A percentile compares a stretch with the other conserved stretches of the same genome.
Evolutionary conservation across 2,113 vertebrate genomes (phyloP).

Genomic region (Cebus imitator): DNA sequence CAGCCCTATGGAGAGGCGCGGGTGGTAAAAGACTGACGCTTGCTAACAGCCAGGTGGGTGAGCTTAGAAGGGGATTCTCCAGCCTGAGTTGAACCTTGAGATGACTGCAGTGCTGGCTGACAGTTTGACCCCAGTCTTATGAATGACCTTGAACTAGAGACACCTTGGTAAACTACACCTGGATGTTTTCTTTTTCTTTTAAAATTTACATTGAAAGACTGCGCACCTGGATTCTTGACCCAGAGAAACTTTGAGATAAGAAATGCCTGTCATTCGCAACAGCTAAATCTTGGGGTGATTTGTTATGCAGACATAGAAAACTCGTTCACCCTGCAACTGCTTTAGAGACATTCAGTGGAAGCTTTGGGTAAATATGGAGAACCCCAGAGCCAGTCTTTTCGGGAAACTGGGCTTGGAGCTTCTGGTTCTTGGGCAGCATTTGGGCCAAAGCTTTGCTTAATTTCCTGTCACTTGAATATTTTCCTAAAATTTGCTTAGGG

Average conservation of each 20-base stretch:
- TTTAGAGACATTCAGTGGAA: neutral
- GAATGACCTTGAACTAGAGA: neutral
- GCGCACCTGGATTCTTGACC: neutral
- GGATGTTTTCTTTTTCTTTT: neutral
- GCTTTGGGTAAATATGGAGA: neutral
- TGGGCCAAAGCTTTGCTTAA: neutral
- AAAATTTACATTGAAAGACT: no score
- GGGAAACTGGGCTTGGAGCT: neutral
- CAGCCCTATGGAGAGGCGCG: neutral
- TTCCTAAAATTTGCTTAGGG: conserved; percentile 25
- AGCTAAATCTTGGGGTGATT: neutral
- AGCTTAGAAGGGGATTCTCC: neutral
- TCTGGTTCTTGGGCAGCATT: neutral
- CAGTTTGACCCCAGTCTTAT: neutral
- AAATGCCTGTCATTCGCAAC: neutral
- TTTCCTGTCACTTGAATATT: conserved; percentile 23
- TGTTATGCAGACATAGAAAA: neutral
- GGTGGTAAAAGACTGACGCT: neutral
- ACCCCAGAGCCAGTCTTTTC: neutral
- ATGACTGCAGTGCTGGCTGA: neutral
- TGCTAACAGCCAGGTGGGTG: neutral
- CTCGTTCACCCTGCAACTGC: neutral
- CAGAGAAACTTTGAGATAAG: neutral
- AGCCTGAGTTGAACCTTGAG: neutral
- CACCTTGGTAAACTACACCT: neutral